These are phyloP conservation scores for Phaenicophaeus curvirostris DNA, from an alignment of 2,797 vertebrate genomes.

Conservation along the genomic window DNA sequence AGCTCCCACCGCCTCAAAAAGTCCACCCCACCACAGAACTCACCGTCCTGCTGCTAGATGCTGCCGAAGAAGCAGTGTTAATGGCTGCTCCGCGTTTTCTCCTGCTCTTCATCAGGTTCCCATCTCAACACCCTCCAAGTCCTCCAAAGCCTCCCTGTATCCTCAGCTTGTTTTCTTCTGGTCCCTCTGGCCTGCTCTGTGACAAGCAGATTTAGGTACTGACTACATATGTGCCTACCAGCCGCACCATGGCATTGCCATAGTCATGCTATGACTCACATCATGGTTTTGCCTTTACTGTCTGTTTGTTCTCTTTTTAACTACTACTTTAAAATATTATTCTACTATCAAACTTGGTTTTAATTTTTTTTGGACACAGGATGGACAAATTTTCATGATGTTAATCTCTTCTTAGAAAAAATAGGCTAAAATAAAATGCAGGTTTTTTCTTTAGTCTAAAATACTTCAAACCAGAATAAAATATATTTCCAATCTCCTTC, in stretches of 20 bases:
- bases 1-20: too few species aligned
- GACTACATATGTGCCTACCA: fast-evolving
- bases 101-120: background rate
- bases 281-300: background rate
- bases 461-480: background rate
- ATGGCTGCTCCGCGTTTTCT: too few species aligned
- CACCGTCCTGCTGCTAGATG: too few species aligned
- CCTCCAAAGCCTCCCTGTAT: background rate
- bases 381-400: background rate
- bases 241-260: background rate
- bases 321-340: background rate
- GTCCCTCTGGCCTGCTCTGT: background rate
- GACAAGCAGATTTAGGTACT: too few species aligned
- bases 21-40: too few species aligned
- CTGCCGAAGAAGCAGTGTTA: too few species aligned
- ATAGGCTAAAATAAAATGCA: background rate
- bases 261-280: background rate
- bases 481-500: background rate
- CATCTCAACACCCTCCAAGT: fast-evolving
- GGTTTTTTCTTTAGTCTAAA: background rate
- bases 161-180: background rate
- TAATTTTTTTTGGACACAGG: background rate
- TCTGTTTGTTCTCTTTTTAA: background rate
- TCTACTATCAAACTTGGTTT: background rate
- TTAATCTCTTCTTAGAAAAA: background rate